phyloP scores from a whole-genome alignment of 2,113 vertebrate species.

The Myotis davidii region DNA sequence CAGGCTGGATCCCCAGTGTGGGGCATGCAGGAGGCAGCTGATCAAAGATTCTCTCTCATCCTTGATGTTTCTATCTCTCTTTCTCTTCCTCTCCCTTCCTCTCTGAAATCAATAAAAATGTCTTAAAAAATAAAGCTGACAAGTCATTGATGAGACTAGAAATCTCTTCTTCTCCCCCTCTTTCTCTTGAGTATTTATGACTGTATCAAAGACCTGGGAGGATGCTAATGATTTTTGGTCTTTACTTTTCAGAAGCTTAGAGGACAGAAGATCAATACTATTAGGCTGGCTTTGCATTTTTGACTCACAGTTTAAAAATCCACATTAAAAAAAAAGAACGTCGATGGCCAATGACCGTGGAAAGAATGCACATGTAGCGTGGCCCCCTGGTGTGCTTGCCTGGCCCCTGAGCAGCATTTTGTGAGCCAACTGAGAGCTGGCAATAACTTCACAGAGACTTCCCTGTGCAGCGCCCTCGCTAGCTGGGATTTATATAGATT shows the following conservation, averaged over 20 bases:
- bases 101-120: no score
- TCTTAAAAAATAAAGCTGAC: neutral
- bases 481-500: neutral
- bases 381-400: neutral
- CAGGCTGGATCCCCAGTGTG: no score
- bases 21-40: no score
- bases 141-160: neutral
- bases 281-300: neutral
- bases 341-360: neutral
- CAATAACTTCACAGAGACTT: neutral
- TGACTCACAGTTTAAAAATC: neutral
- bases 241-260: slow-evolving; percentile 8
- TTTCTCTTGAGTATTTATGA: neutral
- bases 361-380: accelerated
- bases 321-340: neutral
- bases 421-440: neutral
- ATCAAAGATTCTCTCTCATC: no score
- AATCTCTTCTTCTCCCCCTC: neutral
- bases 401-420: neutral
- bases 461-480: neutral
- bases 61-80: no score
- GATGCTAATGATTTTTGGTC: neutral
- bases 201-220: neutral
- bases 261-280: neutral
- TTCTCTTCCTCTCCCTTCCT: no score